Percentiles rank a stretch among this genome's conserved stretches.
Conservation (phyloP, 2,888 invertebrate species). For the Ennomos fuscantarius region DNA sequence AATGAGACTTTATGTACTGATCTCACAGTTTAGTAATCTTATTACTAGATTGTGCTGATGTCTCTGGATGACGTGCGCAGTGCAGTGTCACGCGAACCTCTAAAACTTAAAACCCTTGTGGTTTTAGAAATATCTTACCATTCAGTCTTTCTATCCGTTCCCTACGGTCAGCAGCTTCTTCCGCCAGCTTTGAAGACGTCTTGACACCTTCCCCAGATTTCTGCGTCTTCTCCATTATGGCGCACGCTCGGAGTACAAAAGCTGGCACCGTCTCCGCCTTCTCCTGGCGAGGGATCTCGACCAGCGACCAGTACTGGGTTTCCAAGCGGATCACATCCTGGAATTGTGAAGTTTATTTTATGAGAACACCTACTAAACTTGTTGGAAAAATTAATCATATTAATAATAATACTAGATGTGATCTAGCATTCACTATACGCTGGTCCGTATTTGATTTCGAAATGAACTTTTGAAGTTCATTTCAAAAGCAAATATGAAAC, state of each 20-base stretch:
- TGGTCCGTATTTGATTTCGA: too few species aligned
- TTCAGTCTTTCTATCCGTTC: constrained; percentile 95
- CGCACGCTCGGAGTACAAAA: constrained; percentile 95
- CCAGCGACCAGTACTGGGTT: constrained; percentile 97
- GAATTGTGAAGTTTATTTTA: constrained; percentile 32
- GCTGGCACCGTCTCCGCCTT: constrained; percentile 97
- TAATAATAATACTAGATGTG: too few species aligned
- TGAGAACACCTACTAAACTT: neutral
- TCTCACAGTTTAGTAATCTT: too few species aligned
- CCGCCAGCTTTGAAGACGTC: constrained; percentile 92
- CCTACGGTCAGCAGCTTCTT: constrained; percentile 93
- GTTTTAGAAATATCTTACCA: constrained; percentile 75
- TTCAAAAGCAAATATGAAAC: too few species aligned
- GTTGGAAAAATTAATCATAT: too few species aligned
- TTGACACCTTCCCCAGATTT: constrained; percentile 95
- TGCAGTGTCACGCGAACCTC: too few species aligned
- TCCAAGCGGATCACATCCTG: constrained; percentile 96
- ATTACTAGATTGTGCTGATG: too few species aligned
- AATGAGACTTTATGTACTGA: too few species aligned
- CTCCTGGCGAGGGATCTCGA: constrained; percentile 97
- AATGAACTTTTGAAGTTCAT: too few species aligned
- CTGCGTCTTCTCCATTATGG: constrained; percentile 96
- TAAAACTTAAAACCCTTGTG: neutral
- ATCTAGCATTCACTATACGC: too few species aligned
- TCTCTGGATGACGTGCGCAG: too few species aligned